Percentiles rank a stretch among this genome's conserved stretches.
These are phyloP conservation scores for Sorex araneus DNA, from an alignment of 2,113 vertebrate genomes.

Conservation along the genomic window DNA sequence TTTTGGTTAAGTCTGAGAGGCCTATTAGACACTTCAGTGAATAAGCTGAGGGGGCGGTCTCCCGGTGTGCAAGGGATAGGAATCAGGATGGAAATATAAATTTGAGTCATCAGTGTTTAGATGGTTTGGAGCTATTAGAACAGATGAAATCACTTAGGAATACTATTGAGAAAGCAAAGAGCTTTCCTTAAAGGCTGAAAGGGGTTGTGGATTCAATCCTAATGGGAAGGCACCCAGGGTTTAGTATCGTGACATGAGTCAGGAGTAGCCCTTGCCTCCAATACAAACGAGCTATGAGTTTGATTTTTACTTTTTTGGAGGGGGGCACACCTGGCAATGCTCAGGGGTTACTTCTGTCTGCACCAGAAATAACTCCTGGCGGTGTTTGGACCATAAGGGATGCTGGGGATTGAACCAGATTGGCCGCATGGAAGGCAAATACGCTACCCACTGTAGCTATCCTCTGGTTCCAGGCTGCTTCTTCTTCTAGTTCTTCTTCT, in stretches of 20 bases:
- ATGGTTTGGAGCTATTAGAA: conserved; percentile 27
- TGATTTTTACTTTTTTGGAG: no score
- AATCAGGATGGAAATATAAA: conserved; percentile 61
- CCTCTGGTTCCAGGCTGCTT: no score
- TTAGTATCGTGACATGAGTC: neutral
- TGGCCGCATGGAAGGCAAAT: no score
- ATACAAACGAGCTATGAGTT: neutral
- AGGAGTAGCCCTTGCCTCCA: no score
- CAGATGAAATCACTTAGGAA: conserved; percentile 1
- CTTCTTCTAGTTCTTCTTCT: no score
- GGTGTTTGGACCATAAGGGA: no score
- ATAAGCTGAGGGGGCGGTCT: neutral
- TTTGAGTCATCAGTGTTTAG: conserved; percentile 46
- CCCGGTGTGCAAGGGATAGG: conserved; percentile 27
- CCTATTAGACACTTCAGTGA: neutral
- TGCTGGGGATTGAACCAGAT: no score
- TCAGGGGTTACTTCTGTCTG: no score
- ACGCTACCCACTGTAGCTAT: no score
- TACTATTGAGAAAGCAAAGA: neutral
- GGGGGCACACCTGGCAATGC: no score
- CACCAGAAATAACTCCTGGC: no score
- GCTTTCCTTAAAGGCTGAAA: neutral
- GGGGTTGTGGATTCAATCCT: neutral
- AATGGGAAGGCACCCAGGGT: neutral
- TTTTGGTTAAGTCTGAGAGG: conserved; percentile 48